These are phyloP conservation scores for Toxotes chatareus DNA, from an alignment of 2,113 vertebrate species.

Conservation along the genomic window DNA sequence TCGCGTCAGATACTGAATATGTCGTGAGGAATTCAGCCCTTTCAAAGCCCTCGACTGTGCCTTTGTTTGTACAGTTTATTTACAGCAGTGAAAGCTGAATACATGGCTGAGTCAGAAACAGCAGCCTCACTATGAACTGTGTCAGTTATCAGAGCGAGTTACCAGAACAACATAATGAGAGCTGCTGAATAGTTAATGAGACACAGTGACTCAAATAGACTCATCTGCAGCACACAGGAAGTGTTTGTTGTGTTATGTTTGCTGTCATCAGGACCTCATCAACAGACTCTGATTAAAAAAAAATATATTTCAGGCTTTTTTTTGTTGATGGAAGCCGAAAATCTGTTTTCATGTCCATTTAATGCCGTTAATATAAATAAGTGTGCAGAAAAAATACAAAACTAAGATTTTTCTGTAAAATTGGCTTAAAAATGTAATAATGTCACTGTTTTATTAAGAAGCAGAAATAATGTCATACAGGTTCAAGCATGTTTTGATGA, in stretches of 20 bases:
- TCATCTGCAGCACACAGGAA: not conserved
- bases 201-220: slow-evolving; percentile 3
- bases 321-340: not conserved
- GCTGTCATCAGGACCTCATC: slow-evolving; percentile 40
- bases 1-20: no score
- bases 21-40: no score
- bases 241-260: no score
- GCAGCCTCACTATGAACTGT: not conserved
- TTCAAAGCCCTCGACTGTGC: no score
- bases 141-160: not conserved
- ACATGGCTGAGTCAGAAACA: not conserved
- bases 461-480: not conserved
- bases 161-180: slow-evolving; percentile 36
- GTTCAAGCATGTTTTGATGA: not conserved
- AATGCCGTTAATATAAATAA: no score
- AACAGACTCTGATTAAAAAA: not conserved
- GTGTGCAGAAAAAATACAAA: no score
- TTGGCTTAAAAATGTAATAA: no score
- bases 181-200: slow-evolving; percentile 23
- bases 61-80: slow-evolving; percentile 2
- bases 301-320: no score
- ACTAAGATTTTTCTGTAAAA: no score
- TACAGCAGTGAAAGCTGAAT: not conserved
- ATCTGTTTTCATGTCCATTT: no score
- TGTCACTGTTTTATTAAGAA: not conserved